Evolutionary conservation across 23 tunicate genomes (phyloP).

Genomic region (Oikopleura albicans): DNA sequence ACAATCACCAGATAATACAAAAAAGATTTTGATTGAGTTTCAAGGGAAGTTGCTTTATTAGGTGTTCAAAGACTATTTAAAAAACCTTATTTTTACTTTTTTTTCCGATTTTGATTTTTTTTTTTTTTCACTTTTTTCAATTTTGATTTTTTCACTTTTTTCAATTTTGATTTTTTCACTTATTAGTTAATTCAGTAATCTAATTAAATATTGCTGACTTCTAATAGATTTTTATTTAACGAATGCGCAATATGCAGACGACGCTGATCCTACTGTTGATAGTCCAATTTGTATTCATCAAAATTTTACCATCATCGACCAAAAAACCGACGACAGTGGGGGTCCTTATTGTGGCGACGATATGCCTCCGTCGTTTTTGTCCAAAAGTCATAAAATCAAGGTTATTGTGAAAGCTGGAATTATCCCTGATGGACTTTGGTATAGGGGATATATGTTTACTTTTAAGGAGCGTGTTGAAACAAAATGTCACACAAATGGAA

Average conservation of each 20-base stretch:
- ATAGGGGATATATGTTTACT: neutral
- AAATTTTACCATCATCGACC: neutral
- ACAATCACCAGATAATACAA: neutral
- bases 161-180: no score
- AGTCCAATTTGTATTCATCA: neutral
- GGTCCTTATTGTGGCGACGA: neutral
- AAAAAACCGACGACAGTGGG: neutral
- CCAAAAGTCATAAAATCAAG: neutral
- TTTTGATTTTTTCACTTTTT: no score
- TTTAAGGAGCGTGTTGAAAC: neutral
- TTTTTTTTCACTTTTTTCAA: no score
- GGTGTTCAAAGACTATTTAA: no score
- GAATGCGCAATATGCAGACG: neutral
- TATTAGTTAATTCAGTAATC: no score
- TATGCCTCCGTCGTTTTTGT: conserved; percentile 3
- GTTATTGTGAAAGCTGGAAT: neutral
- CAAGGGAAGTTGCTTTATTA: neutral
- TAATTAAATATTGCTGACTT: no score
- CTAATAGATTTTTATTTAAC: neutral
- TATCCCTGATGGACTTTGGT: neutral
- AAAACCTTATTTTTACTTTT: no score
- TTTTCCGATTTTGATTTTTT: no score
- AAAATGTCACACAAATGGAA: no score
- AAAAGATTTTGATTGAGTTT: neutral
- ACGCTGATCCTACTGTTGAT: neutral